phyloP scores from a whole-genome alignment of 1,140 invertebrate species.

The Cotesia chilonis region DNA sequence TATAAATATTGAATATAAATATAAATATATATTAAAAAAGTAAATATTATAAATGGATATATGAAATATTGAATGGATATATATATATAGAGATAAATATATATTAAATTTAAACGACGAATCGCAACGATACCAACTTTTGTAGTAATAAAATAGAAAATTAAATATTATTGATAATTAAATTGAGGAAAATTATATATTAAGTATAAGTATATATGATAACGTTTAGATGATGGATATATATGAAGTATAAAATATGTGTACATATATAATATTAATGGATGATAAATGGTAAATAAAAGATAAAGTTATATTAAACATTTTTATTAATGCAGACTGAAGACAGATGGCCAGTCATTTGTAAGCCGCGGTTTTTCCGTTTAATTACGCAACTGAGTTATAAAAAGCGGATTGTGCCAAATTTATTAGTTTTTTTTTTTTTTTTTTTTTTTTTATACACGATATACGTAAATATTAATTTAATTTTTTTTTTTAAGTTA shows the following conservation, averaged over 20 bases:
- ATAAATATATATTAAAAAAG: slow-evolving; percentile 42
- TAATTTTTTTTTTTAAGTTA: background rate
- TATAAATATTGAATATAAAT: slow-evolving; percentile 9
- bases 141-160: slow-evolving; percentile 16
- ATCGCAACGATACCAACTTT: slow-evolving; percentile 30
- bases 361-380: slow-evolving; percentile 27
- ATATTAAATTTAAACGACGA: slow-evolving; percentile 21
- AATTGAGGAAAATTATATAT: slow-evolving; percentile 18
- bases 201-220: slow-evolving; percentile 41
- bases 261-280: slow-evolving; percentile 44
- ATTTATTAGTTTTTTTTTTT: slow-evolving; percentile 48
- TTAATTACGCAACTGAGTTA: background rate
- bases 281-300: slow-evolving; percentile 32
- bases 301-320: slow-evolving; percentile 29
- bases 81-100: slow-evolving; percentile 47
- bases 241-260: too few relatives aligned
- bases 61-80: slow-evolving; percentile 25
- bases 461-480: background rate
- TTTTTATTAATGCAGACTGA: slow-evolving; percentile 33
- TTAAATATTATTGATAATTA: slow-evolving; percentile 28
- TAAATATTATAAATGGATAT: slow-evolving; percentile 38
- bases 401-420: slow-evolving; percentile 56
- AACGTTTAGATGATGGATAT: slow-evolving; percentile 46
- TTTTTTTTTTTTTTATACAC: slow-evolving; percentile 3
- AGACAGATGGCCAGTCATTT: slow-evolving; percentile 32